Evolutionary conservation across 2,888 invertebrate genomes (phyloP), one percentile per base, ranked within the genome.

Genomic region (Dasysyrphus tricinctus): DNA sequence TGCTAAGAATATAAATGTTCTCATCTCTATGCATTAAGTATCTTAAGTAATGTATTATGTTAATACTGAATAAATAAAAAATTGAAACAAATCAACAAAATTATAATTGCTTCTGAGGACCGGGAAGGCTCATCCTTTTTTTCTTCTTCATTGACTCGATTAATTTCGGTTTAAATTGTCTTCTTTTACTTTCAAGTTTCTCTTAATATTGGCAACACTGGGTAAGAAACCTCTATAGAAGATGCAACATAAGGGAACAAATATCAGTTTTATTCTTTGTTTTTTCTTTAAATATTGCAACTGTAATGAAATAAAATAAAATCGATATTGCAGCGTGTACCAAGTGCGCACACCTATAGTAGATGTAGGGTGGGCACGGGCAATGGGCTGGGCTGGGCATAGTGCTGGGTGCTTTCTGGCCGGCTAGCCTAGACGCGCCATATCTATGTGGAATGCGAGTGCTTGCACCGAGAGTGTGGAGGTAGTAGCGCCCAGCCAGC

Each of bases 391-490:
- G 34, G 47, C 65, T 47, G 47, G 34, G 47, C 44, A 47, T 24
- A 42, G n/a, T 61, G 14, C 24, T 61, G 44, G 47, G 65, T 42
- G 47, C 47, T 61, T 61, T 19, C 44, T 76, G 76, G 49, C 37
- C 61, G 56, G 80, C 59, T 76, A 70, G 75, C 54, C 80, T 54
- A 72, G 76, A 44, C 80, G 81, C 73, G 70, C 63, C 77, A 49
- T 61, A 81, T 85, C 81, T 81, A 85, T 74, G 57, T 24, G 81
- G 85, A 85, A 85, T 85, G 80, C 80, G 69, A 85, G 69, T 85
- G 70, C 69, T 32, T 69, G 69, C 63, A 54, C 63, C 32, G 59
- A 78, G 70, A 72, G 75, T 47, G 56, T 56, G 76, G 72, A 72
- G 80, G 59, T 67, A 77, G 59, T 67, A 77, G 70, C 72, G 37